Base-by-base conservation (phyloP, 2,113 vertebrate species). In the Symphodus melops region DNA sequence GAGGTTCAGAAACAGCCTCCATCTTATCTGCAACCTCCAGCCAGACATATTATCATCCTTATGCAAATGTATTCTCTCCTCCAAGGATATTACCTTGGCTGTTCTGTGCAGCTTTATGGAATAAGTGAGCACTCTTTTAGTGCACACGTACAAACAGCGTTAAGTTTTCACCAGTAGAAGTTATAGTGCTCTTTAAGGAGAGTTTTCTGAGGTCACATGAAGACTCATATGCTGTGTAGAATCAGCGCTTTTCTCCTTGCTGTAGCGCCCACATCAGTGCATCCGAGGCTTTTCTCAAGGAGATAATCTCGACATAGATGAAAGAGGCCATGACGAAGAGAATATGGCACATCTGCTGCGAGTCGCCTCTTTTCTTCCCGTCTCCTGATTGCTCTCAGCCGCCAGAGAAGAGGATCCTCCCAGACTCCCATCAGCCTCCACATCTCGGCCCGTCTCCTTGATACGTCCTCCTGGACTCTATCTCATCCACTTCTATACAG, bases 391-490 rank as follows among this genome's bases (percentile, higher is more conserved):
- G 55, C 68, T 70, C 75, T 82, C 39, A 66, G 74, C 77, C 8
- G 20, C 28, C 13, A 52, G 49, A 87, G 53, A 58, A 86, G 73
- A 51, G 62, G 60, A 84, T 71, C 61, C 69, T n/a, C 69, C 74
- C 49, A 33, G 8, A 51, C 63, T 73, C 69, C 72, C 79, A 90
- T 89, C 87, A 75, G 20, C 62, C 59, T 55, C 54, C 52, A 65
- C 77, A 85, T 88, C 88, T 78, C 68, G 8, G 60, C 52, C 68
- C 56, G 78, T 83, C 88, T 85, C 77, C 79, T 72, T 85, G 77
- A 87, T 81, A 77, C 62, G 76, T 89, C 90, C 90, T 82, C 77
- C 75, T 77, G 75, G 84, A 88, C 64, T 72, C 82, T 56, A 72
- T 86, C 83, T 79, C 70, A 83, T 79, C 86, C 88, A 78, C 85